Evolutionary conservation across 92 coral and sea anemone species (phyloP), one percentile per base, ranked within the genome.

Genomic region (Nematostella vectensis): DNA sequence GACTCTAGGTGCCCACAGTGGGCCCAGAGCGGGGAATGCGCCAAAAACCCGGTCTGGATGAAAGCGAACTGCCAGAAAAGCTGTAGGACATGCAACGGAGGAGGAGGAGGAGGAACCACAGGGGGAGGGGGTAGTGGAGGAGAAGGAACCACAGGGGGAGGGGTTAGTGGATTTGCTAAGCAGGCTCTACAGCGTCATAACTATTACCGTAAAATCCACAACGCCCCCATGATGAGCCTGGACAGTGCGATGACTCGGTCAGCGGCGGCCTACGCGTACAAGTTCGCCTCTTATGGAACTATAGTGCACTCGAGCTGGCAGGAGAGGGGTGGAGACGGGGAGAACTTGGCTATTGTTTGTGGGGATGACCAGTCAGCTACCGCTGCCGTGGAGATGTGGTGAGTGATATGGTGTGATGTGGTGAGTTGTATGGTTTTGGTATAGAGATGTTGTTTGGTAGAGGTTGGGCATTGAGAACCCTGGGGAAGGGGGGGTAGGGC

Each of bases 311-410:
- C 96, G 1, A 39, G 55, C 4, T 27, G 24, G 0, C 4, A 8
- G 12, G 51, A 45, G 18, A 11, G 51, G 4, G 18, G 18, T 22
- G 31, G 69, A 13, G 67, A 69, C 49, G 96, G 96, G 4, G 96
- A 88, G 37, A 88, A 81, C 39, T 57, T 88, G 57, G 88, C 87
- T n/a, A 81, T 75, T 71, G 91, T 77, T 19, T 88, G 94, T 52
- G 81, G 82, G 28, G 39, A 61, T 11, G 54, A 64, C 0, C 52
- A 68, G 30, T 55, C 76, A 31, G 82, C 82, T 22, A 33, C 82
- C 54, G 76, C 72, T 28, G 82, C 82, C n/a, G 65, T 71, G 27
- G 60, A 68, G 48, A 68, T 60, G 50, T 75, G 82, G 81, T 75
- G 22, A 19, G 81, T 43, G 21, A 10, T n/a, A n/a, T n/a, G n/a